A percentile compares a stretch with the other conserved stretches of the same genome.
phyloP scores from a whole-genome alignment of 2,797 vertebrate species.

The Propithecus deckenii region DNA sequence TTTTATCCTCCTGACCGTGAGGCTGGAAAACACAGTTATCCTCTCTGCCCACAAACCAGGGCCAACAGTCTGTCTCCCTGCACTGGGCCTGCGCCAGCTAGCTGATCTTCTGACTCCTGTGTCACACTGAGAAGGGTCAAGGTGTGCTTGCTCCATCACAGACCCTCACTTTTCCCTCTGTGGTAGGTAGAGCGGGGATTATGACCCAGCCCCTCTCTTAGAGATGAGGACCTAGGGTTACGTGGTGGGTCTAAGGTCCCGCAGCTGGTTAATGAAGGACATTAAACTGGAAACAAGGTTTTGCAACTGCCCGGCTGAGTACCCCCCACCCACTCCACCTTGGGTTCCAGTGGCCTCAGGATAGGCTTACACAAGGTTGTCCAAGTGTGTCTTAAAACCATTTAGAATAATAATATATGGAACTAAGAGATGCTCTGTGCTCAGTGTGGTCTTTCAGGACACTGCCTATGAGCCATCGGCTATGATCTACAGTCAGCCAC shows the following conservation, averaged over 20 bases:
- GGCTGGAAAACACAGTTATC: neutral
- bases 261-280: neutral
- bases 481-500: constrained; percentile 55
- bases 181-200: neutral
- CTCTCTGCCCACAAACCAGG: neutral
- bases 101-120: neutral
- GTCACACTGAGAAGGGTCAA: neutral
- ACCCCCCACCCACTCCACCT: neutral
- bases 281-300: neutral
- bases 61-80: neutral
- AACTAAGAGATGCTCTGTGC: neutral
- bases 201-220: neutral
- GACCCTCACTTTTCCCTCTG: neutral
- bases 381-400: neutral
- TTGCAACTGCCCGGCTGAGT: neutral
- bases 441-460: constrained; percentile 31
- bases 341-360: neutral
- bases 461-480: constrained; percentile 18
- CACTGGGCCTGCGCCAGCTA: neutral
- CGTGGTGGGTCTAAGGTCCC: neutral
- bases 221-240: neutral
- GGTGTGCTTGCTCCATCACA: neutral
- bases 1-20: neutral
- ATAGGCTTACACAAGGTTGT: neutral
- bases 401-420: constrained; percentile 40